Base-by-base conservation (phyloP, 2,113 vertebrate genomes). In the Muntiacus reevesi region DNA sequence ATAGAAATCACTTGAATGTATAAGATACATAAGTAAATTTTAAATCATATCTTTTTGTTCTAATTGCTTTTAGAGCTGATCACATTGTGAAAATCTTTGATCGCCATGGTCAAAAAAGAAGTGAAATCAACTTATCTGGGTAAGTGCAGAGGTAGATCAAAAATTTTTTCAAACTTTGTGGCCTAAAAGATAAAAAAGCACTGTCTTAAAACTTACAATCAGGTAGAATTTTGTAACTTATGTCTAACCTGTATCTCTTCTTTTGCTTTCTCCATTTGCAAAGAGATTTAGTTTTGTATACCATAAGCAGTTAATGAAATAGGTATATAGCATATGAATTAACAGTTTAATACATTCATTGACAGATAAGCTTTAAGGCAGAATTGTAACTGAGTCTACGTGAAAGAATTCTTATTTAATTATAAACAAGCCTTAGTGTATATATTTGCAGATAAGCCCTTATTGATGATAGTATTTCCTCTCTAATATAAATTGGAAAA, bases 11-110 rank as follows among this genome's bases (percentile, higher is more conserved):
- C 5, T 85, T 94, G 33, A 30, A 62, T 71, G 33, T 40, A 27
- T n/a, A 36, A 55, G 52, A 78, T 83, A 86, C 45, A 95, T n/a
- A 28, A 83, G 40, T 78, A 89, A 85, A 19, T 86, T 33, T 91
- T 84, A 74, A 71, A 94, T 93, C 67, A 45, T 59, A 67, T 81
- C 40, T 95, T 78, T 95, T 0, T 98, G 4, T 95, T 86, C 82
- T 97, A 30, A 95, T 98, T 76, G 79, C 96, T 96, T 98, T 97
- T 98, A 99, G 99, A 95, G 98, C 99, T 90, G 99, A 99, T 98
- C 99, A 95, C 97, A 97, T 98, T n/a, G 99, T 99, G 95, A 99
- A 99, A 99, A 99, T 99, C 97, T 99, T 99, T 99, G 99, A 99
- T 99, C 99, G 99, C 60, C 99, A 99, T 99, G 99, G 99, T 95